Conservation (phyloP, 2,888 invertebrate genomes). For the Zeuzera pyrina region DNA sequence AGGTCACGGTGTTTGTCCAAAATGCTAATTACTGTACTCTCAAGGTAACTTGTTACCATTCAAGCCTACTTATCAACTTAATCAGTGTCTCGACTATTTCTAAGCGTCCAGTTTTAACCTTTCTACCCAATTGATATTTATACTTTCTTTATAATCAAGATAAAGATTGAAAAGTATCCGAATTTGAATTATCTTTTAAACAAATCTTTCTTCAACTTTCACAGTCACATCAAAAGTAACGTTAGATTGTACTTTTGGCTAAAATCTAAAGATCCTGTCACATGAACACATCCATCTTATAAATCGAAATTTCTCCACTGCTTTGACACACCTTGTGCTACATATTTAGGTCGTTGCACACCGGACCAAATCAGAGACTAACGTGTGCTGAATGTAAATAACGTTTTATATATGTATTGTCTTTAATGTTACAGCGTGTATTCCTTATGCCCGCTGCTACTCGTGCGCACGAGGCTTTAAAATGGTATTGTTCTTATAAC, state of each 20-base stretch:
- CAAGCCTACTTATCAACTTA: no score
- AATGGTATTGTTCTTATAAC: no score
- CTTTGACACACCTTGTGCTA: constrained; percentile 16
- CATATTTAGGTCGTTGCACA: constrained; percentile 24
- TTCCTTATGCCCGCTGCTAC: not conserved
- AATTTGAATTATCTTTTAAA: not conserved
- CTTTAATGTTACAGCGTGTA: not conserved
- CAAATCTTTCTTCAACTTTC: not conserved
- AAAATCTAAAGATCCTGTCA: no score
- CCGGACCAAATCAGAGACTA: constrained; percentile 24
- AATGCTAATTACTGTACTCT: constrained; percentile 39
- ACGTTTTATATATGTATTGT: constrained; percentile 15
- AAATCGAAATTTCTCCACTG: not conserved
- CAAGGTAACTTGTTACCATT: constrained; percentile 28
- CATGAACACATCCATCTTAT: no score
- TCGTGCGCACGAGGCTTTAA: constrained; percentile 8
- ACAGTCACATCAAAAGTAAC: not conserved
- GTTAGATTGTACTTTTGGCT: not conserved
- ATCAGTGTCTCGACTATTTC: no score
- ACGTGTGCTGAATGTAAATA: constrained; percentile 23
- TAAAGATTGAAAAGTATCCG: no score
- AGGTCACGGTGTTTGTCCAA: constrained; percentile 37
- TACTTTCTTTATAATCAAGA: no score
- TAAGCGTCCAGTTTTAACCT: no score
- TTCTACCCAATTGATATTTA: no score